phyloP scores from a whole-genome alignment of 2,797 vertebrate genomes.

The Cetoscarus ocellatus region DNA sequence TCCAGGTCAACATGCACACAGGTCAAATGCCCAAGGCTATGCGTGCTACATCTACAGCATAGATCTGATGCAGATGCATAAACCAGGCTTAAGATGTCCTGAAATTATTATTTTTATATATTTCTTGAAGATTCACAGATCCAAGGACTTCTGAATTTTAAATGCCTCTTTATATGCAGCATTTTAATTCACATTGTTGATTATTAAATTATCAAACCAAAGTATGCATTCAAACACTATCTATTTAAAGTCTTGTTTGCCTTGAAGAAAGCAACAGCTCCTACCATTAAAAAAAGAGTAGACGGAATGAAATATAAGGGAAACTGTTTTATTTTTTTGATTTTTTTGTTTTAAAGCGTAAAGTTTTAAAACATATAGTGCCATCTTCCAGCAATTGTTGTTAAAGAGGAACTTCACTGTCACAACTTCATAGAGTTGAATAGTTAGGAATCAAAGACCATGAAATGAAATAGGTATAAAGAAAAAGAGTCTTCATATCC shows the following conservation, averaged over 20 bases:
- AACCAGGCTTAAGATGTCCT: no score
- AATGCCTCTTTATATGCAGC: neutral
- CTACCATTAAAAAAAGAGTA: conserved; percentile 4
- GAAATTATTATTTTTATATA: no score
- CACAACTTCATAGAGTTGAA: neutral
- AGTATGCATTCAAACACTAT: neutral
- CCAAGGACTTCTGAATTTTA: neutral
- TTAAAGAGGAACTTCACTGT: neutral
- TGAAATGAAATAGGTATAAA: neutral
- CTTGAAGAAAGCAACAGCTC: neutral
- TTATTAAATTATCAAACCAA: neutral
- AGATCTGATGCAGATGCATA: no score
- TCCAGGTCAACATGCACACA: no score
- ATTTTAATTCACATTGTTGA: neutral
- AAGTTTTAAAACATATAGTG: neutral
- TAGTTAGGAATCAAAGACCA: neutral
- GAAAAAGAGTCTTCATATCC: conserved; percentile 13
- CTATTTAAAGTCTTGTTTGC: neutral
- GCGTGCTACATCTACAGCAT: no score
- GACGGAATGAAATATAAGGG: neutral
- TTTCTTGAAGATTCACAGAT: neutral
- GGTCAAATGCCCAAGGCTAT: no score
- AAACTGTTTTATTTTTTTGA: neutral
- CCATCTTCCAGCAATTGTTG: neutral
- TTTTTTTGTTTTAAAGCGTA: neutral